Evolutionary conservation across 2,888 invertebrate genomes (phyloP).

Genomic region (Alloscopus bannaensis): DNA sequence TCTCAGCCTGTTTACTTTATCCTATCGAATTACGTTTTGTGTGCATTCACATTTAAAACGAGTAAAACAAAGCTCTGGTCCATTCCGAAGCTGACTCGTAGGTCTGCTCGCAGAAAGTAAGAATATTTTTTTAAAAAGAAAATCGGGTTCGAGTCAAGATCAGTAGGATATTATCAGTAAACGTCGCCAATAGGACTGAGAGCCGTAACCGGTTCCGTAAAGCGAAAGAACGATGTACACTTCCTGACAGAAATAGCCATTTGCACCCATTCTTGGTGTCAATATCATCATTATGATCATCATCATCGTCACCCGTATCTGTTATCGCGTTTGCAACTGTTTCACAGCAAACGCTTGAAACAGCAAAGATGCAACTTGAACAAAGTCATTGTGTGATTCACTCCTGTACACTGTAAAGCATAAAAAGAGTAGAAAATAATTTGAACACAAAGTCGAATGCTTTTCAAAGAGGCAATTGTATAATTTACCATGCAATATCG

Average conservation of each 20-base stretch:
- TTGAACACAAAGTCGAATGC: too few species aligned
- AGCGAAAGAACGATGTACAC: background rate
- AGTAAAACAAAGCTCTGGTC: constrained; percentile 2
- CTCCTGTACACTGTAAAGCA: too few species aligned
- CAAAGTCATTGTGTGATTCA: too few species aligned
- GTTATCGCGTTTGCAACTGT: constrained; percentile 31
- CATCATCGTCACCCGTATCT: constrained; percentile 41
- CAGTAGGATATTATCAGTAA: constrained; percentile 11
- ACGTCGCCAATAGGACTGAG: background rate
- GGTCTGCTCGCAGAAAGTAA: background rate
- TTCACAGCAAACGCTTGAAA: too few species aligned
- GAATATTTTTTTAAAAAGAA: background rate
- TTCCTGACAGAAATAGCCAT: constrained; percentile 42
- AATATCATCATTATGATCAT: too few species aligned
- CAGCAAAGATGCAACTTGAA: too few species aligned
- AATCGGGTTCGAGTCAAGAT: background rate
- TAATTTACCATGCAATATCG: too few species aligned
- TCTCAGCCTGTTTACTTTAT: constrained; percentile 12
- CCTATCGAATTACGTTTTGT: constrained; percentile 12
- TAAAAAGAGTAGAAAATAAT: too few species aligned
- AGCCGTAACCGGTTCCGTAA: background rate
- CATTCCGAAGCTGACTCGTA: background rate
- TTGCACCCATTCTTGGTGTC: constrained; percentile 43
- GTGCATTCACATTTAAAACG: background rate
- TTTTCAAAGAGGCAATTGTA: too few species aligned